Evolutionary conservation across 2,113 vertebrate species (phyloP), one percentile per base, ranked within the genome.

Genomic region (Syngnathoides biaculeatus): DNA sequence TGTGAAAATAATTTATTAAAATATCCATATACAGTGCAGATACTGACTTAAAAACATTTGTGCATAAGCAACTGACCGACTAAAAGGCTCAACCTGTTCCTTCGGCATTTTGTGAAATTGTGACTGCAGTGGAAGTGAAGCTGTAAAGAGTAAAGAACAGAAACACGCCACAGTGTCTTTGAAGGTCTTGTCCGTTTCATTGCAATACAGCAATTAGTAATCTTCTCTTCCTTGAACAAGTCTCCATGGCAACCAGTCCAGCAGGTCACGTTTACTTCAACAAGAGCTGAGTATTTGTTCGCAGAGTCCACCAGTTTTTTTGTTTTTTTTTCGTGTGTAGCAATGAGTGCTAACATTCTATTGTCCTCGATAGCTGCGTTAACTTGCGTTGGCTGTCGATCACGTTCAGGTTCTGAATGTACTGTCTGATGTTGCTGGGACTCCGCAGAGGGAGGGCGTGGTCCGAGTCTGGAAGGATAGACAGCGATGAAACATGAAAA

Each of bases 321-420:
- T n/a, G n/a, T n/a, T n/a, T n/a, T n/a, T n/a, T n/a, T n/a, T n/a
- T n/a, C n/a, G n/a, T 80, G 2, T 0, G 17, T 40, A 38, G 19
- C 0, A 42, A 43, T 27, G 38, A 39, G 52, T 56, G 52, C 72
- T 84, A 92, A 1, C 92, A 87, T 68, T 98, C 96, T 27, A 94
- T 77, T 45, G 90, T 88, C 11, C 91, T 92, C 1, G 96, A 98
- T 9, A 97, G 93, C 84, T 94, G 88, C 8, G 94, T 94, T 45
- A 98, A 92, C 69, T 89, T 94, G 78, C 92, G 92, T 89, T 98
- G 96, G 87, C 92, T 94, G 93, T 98, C 93, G 26, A 96, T 96
- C 82, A 96, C 95, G 64, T 88, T 92, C 74, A 97, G 90, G 89
- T 94, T 94, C 89, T 95, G 94, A 74, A 97, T 86, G 73, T 95